These are phyloP conservation scores for Apostichopus japonicus DNA, from an alignment of 35 echinoderm and acorn worm genomes.

Conservation along the genomic window DNA sequence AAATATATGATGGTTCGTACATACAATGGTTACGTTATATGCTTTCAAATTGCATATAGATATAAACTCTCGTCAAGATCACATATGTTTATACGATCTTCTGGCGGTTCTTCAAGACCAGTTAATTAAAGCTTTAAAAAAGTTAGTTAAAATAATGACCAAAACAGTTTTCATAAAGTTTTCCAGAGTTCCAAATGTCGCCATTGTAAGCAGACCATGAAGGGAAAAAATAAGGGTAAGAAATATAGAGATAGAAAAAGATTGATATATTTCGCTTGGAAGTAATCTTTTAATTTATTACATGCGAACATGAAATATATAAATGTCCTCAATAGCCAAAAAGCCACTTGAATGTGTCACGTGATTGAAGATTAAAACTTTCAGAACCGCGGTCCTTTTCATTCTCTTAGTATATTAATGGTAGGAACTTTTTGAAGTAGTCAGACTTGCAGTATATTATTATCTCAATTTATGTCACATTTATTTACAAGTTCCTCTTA, in stretches of 20 bases:
- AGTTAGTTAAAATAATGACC: no score
- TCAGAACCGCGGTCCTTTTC: neutral
- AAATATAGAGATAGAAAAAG: neutral
- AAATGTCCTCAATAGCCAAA: constrained; percentile 4
- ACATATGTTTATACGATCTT: no score
- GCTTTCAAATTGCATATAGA: no score
- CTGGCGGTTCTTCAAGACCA: no score
- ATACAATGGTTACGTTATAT: no score
- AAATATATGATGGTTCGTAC: no score
- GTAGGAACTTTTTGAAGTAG: no score
- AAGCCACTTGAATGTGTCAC: neutral
- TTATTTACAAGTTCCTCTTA: constrained; percentile 38
- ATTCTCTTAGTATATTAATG: neutral
- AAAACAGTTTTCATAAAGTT: no score
- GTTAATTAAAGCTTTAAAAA: no score
- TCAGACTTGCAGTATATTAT: no score
- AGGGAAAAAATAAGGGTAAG: neutral
- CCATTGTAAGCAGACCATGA: neutral
- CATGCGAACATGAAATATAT: constrained; percentile 11
- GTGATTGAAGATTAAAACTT: neutral
- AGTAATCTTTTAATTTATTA: constrained; percentile 13
- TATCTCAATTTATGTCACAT: constrained; percentile 30
- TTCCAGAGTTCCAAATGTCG: neutral
- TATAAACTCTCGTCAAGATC: no score
- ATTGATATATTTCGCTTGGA: neutral